These are phyloP conservation scores for Terrapene triunguis DNA, from an alignment of 2,113 vertebrate genomes.

Conservation along the genomic window DNA sequence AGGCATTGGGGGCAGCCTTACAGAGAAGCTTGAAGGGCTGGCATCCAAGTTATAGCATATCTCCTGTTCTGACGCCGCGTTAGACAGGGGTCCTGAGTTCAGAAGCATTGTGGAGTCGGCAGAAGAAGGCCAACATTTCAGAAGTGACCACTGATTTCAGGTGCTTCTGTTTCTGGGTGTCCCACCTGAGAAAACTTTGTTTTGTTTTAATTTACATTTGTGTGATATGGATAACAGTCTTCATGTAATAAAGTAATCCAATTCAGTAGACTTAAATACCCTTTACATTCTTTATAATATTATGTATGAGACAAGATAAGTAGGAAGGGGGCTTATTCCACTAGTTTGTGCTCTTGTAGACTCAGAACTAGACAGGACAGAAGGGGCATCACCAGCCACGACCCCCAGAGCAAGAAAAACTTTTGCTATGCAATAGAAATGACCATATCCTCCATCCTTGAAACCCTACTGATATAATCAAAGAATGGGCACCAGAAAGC, in stretches of 20 bases:
- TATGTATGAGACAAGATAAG: background rate
- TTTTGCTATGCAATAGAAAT: background rate
- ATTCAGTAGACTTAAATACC: background rate
- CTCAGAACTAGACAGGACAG: background rate
- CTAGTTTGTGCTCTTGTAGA: background rate
- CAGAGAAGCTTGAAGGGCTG: background rate
- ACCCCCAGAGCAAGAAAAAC: background rate
- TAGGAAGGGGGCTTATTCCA: background rate
- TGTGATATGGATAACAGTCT: background rate
- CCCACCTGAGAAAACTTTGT: background rate
- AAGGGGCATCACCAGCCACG: background rate
- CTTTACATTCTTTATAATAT: background rate
- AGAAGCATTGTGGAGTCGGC: background rate
- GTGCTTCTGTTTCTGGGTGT: background rate
- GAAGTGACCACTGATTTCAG: background rate
- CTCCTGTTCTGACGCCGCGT: background rate
- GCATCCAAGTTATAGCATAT: background rate
- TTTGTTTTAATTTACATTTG: background rate
- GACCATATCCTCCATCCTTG: background rate
- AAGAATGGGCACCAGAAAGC: background rate
- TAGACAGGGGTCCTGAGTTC: background rate
- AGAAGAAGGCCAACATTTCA: background rate
- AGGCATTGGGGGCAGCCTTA: background rate
- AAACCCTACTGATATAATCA: background rate
- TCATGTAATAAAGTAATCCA: background rate